These are phyloP conservation scores for Tribolium castaneum DNA, from an alignment of 1,140 invertebrate genomes.

Conservation along the genomic window DNA sequence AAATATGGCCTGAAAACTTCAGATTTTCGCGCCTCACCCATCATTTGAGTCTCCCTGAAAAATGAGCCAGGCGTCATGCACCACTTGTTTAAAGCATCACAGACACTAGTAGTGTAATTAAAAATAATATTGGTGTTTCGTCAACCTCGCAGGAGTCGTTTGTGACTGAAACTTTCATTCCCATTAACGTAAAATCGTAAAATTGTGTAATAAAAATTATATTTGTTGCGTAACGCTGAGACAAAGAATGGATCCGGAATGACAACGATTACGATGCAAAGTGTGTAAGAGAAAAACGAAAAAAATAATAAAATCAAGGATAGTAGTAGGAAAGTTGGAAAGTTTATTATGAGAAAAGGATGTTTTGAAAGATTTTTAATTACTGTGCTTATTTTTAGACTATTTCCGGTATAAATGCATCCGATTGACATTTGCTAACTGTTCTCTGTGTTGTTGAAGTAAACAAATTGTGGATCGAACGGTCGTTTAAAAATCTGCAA, in stretches of 20 bases:
- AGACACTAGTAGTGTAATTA: background rate
- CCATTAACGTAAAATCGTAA: background rate
- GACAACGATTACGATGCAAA: background rate
- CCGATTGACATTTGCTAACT: background rate
- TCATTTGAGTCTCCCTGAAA: background rate
- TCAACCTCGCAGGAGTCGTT: background rate
- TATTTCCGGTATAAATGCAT: background rate
- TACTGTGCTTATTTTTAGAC: background rate
- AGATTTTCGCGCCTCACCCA: conserved; percentile 16
- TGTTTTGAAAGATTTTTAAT: background rate
- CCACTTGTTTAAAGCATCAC: background rate
- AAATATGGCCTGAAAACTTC: conserved; percentile 2
- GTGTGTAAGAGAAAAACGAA: too few species aligned
- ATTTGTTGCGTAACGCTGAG: background rate
- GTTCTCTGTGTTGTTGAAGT: background rate
- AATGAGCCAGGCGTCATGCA: background rate
- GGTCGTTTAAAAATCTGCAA: too few species aligned
- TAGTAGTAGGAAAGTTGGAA: background rate
- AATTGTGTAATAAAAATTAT: background rate
- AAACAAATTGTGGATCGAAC: background rate
- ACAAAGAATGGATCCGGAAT: background rate
- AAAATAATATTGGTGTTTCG: background rate
- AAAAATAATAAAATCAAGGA: background rate
- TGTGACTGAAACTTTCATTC: background rate
- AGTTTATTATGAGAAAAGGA: background rate